Percentiles rank a stretch among this genome's conserved stretches.
Evolutionary conservation across 2,797 vertebrate genomes (phyloP).

Genomic region (Pteronotus mesoamericanus): DNA sequence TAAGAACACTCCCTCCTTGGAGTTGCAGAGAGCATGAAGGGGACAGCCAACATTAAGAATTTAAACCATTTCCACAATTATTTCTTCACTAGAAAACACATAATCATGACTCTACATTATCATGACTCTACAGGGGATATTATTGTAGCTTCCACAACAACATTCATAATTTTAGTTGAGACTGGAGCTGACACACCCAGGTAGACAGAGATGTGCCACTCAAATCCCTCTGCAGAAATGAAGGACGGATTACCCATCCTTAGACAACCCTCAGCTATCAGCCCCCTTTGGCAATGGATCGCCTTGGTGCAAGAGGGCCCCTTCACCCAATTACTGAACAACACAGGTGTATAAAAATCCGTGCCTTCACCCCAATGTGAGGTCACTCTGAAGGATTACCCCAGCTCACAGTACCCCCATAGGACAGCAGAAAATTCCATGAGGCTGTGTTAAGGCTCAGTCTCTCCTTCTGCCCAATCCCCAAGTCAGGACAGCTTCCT

Average conservation of each 20-base stretch:
- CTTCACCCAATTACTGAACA: background rate
- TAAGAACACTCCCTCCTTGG: background rate
- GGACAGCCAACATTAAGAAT: background rate
- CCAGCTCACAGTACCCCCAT: background rate
- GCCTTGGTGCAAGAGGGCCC: background rate
- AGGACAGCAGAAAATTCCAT: background rate
- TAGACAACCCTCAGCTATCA: background rate
- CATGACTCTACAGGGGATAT: background rate
- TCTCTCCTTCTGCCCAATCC: background rate
- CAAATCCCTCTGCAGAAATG: background rate
- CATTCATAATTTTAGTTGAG: background rate
- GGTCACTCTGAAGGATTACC: background rate
- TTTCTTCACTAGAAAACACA: background rate
- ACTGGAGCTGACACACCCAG: background rate
- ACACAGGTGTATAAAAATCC: background rate
- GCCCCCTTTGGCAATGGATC: background rate
- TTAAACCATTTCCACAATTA: background rate
- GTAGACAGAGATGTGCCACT: background rate
- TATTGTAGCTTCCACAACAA: background rate
- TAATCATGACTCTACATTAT: background rate
- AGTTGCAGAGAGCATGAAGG: background rate
- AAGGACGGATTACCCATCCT: background rate
- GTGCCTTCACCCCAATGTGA: background rate
- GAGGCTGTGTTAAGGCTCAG: background rate
- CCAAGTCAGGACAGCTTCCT: background rate